phyloP scores from a whole-genome alignment of 2,113 vertebrate species.

The Terrapene triunguis region DNA sequence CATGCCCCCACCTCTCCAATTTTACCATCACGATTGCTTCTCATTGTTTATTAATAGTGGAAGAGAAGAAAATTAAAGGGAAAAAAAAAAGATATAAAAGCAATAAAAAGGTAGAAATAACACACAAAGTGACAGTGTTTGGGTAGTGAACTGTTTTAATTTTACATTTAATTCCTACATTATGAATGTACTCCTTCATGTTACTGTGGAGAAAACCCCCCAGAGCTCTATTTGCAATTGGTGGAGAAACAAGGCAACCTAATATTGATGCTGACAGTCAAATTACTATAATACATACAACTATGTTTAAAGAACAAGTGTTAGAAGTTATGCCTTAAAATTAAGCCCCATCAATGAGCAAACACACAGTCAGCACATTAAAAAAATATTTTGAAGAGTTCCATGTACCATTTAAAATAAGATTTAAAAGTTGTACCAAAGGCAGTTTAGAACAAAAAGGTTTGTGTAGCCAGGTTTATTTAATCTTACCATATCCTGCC shows the following conservation, averaged over 20 bases:
- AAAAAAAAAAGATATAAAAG: not conserved
- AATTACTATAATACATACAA: not conserved
- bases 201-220: not conserved
- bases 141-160: not conserved
- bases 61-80: not conserved
- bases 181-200: not conserved
- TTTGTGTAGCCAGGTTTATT: not conserved
- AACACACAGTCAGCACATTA: not conserved
- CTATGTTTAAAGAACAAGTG: not conserved
- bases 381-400: not conserved
- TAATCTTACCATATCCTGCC: slow-evolving; percentile 93
- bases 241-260: not conserved
- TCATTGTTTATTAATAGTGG: not conserved
- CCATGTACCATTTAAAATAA: not conserved
- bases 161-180: not conserved
- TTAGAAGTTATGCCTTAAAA: not conserved
- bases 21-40: not conserved
- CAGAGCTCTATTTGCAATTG: not conserved
- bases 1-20: not conserved
- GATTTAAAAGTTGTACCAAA: not conserved
- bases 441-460: not conserved
- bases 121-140: not conserved
- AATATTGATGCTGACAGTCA: not conserved
- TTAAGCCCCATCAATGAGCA: not conserved
- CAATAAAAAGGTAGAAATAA: not conserved